Evolutionary conservation across 2,113 vertebrate genomes (phyloP).

Genomic region (Phoxinus phoxinus): DNA sequence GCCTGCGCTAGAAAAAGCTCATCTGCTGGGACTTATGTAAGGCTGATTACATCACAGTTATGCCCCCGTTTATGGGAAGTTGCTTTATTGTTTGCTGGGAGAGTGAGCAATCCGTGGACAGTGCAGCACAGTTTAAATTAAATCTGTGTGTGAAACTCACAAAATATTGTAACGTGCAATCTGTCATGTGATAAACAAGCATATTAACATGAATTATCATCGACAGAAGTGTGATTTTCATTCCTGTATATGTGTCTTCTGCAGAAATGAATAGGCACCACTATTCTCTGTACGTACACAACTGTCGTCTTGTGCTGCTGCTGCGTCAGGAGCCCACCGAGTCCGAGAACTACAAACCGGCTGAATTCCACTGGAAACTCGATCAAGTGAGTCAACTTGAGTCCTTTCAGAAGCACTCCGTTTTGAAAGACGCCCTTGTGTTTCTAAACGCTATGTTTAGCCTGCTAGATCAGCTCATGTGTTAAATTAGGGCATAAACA

Average conservation of each 20-base stretch:
- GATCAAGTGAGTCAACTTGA: conserved; percentile 82
- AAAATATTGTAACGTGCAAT: not conserved
- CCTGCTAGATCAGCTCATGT: conserved; percentile 7
- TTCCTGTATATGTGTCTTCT: conserved; percentile 7
- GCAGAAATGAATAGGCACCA: conserved; percentile 96
- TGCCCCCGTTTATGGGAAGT: conserved; percentile 33
- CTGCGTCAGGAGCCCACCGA: conserved; percentile 89
- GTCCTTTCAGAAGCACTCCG: not conserved
- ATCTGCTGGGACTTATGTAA: conserved; percentile 71
- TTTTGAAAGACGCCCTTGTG: conserved; percentile 29
- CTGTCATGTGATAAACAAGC: conserved; percentile 2
- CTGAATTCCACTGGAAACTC: conserved; percentile 97
- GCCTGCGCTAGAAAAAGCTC: conserved; percentile 47
- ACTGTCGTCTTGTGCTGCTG: conserved; percentile 90
- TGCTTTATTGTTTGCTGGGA: conserved; percentile 22
- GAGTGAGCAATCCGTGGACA: not conserved
- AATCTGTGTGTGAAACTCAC: not conserved
- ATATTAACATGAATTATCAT: not conserved
- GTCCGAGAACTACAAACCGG: conserved; percentile 87
- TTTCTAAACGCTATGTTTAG: not conserved
- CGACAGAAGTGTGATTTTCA: not conserved
- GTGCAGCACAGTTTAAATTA: not conserved
- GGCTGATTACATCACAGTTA: conserved; percentile 68
- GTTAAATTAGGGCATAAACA: not conserved
- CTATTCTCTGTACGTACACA: conserved; percentile 90